Evolutionary conservation across 2,797 vertebrate genomes (phyloP), one percentile per base, ranked within the genome.

Genomic region (Tauraco hartlaubi): DNA sequence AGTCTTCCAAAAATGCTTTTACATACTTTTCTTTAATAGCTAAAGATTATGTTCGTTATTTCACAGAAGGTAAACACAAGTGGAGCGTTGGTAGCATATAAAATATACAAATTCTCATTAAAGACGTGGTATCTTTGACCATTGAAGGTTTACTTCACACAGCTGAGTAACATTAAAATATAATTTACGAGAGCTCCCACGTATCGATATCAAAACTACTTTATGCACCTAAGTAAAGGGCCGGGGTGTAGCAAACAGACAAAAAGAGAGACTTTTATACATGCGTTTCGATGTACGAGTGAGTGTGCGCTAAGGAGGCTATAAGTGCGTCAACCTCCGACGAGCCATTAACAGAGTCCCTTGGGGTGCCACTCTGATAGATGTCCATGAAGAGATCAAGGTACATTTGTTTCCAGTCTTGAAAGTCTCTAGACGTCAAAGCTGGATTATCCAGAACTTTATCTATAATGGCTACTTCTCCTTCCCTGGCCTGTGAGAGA

Each of bases 201-300:
- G 89, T 87, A 92, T 77, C 83, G 88, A 96, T 98, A 98, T 89
- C 97, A 98, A 98, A 98, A 92, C 96, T 97, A 97, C 89, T 95
- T 96, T 96, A 96, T 95, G 82, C 89, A 96, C 76, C 91, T 96
- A 68, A 91, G 96, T 94, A 97, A 94, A 96, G 91, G 94, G 92
- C 86, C 94, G 54, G 75, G 95, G 91, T 90, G 88, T 90, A 94
- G 85, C 72, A 96, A 94, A 91, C 26, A 58, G 92, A 49, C 85
- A 79, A 88, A 92, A 88, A 75, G 85, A 90, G 94, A 93, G 85
- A 93, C 80, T 94, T 88, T 99, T 99, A 99, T 97, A 99, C 99
- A 62, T 99, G 99, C 8, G 99, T 99, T 98, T 99, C 99, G 82
- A 99, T 99, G 98, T 99, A 99, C 37, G 99, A 99, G 98, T 99